Percentiles rank a stretch among this genome's conserved stretches.
phyloP scores from a whole-genome alignment of 2,888 invertebrate genomes.

The Creontiades dilutus region DNA sequence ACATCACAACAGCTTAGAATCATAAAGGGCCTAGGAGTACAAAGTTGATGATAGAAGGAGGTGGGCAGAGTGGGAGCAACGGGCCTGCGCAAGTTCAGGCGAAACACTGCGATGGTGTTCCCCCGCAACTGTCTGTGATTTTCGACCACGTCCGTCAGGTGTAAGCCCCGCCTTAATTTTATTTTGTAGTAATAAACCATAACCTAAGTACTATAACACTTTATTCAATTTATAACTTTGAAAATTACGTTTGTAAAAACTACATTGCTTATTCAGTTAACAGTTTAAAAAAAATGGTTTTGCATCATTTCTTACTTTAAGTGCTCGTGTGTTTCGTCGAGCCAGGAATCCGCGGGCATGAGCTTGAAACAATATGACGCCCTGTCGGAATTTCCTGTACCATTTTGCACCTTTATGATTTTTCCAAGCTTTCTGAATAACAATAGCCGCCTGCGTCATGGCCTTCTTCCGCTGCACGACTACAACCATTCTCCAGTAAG shows the following conservation, averaged over 20 bases:
- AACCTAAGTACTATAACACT: background rate
- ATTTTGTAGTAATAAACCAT: background rate
- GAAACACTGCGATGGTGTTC: no score
- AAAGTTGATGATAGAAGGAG: no score
- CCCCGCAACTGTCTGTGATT: no score
- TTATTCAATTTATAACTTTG: background rate
- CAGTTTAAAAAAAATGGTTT: no score
- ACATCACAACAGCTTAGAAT: no score
- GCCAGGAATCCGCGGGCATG: slow-evolving; percentile 85
- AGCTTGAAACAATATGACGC: slow-evolving; percentile 85
- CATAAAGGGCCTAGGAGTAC: no score
- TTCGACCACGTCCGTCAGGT: no score
- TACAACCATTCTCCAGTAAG: slow-evolving; percentile 84
- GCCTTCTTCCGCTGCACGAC: slow-evolving; percentile 82
- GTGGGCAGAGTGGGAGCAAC: no score
- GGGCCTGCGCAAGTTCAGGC: no score
- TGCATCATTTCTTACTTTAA: slow-evolving; percentile 63
- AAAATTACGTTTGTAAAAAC: no score
- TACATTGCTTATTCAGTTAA: no score
- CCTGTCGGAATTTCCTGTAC: slow-evolving; percentile 83
- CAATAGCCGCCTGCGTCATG: slow-evolving; percentile 81
- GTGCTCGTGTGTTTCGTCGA: slow-evolving; percentile 78
- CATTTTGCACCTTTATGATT: slow-evolving; percentile 84
- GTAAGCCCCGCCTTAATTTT: no score
- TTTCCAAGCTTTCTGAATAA: slow-evolving; percentile 90